phyloP scores from a whole-genome alignment of 1,140 invertebrate species.

The Adelges cooleyi region DNA sequence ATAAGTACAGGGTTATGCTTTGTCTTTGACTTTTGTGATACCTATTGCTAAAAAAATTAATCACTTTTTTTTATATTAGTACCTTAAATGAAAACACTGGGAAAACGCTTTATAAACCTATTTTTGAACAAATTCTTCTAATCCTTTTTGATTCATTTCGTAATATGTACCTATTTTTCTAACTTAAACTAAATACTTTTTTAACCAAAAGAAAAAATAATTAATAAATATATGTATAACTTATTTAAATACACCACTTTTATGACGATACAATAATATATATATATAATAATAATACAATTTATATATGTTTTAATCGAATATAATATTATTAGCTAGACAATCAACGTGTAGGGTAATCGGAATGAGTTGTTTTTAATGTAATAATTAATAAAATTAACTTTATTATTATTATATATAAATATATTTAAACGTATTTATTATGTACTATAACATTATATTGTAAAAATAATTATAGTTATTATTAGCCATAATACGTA shows the following conservation, averaged over 20 bases:
- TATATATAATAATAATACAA: neutral
- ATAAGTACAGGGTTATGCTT: slow-evolving; percentile 26
- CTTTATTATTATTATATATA: no score
- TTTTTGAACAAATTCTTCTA: no score
- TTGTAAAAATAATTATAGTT: no score
- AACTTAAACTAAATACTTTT: slow-evolving; percentile 10
- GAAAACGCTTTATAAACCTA: slow-evolving; percentile 12
- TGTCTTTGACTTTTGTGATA: slow-evolving; percentile 16
- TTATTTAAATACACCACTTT: no score
- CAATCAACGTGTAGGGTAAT: slow-evolving; percentile 19
- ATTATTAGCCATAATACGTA: no score
- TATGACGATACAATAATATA: neutral
- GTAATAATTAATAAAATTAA: no score
- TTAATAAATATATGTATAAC: no score
- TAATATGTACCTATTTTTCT: slow-evolving; percentile 22
- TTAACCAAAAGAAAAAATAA: no score
- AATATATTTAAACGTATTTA: no score
- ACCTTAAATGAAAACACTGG: neutral
- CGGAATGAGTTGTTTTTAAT: no score
- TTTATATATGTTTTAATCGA: neutral
- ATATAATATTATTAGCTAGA: slow-evolving; percentile 18
- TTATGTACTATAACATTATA: no score
- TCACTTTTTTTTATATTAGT: neutral
- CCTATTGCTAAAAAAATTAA: slow-evolving; percentile 1
- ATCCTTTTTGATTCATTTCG: neutral